These are phyloP conservation scores for Zaprionus nigranus DNA, from an alignment of 1,140 invertebrate species.

Conservation along the genomic window DNA sequence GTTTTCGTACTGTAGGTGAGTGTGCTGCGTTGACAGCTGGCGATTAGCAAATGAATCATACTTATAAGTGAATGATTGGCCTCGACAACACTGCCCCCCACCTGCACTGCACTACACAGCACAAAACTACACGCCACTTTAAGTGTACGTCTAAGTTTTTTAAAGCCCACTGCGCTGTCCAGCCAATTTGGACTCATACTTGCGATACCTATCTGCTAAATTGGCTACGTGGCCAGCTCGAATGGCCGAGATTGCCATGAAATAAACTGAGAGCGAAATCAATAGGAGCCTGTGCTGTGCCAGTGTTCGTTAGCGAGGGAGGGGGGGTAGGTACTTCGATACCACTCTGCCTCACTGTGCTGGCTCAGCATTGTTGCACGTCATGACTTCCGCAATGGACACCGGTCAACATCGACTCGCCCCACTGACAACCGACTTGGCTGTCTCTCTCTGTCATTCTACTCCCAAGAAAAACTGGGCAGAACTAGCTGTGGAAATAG, in stretches of 20 bases:
- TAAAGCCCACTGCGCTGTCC: slow-evolving; percentile 25
- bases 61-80: slow-evolving; percentile 65
- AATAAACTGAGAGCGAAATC: slow-evolving; percentile 53
- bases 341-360: slow-evolving; percentile 37
- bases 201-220: slow-evolving; percentile 52
- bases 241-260: slow-evolving; percentile 68
- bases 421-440: slow-evolving; percentile 17
- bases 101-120: slow-evolving; percentile 2
- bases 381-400: slow-evolving; percentile 62
- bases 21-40: slow-evolving; percentile 61
- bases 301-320: neutral
- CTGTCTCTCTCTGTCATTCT: slow-evolving; percentile 8
- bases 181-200: slow-evolving; percentile 29
- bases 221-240: slow-evolving; percentile 68
- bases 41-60: slow-evolving; percentile 78
- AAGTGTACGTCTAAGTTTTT: slow-evolving; percentile 32
- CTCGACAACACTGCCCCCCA: neutral
- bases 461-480: slow-evolving; percentile 9
- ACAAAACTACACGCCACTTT: slow-evolving; percentile 12
- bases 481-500: neutral
- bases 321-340: slow-evolving; percentile 21
- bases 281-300: slow-evolving; percentile 26
- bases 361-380: slow-evolving; percentile 69
- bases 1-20: slow-evolving; percentile 59
- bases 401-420: slow-evolving; percentile 46